Percentiles rank a stretch among this genome's conserved stretches.
phyloP scores from a whole-genome alignment of 2,888 invertebrate species.

The Amphipyra berbera region DNA sequence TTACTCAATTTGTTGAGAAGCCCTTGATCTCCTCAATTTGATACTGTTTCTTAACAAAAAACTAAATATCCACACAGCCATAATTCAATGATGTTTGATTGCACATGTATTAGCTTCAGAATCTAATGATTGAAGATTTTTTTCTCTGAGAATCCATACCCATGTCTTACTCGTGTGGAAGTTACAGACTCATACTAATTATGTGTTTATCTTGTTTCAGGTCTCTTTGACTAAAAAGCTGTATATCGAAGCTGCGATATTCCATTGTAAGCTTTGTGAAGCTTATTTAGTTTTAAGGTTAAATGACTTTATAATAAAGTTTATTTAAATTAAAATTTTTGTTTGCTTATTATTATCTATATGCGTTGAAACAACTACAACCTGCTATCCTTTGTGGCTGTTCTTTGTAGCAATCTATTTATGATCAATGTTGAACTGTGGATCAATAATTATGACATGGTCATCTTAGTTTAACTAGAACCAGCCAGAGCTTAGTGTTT shows the following conservation, averaged over 20 bases:
- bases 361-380: too few species aligned
- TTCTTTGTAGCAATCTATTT: too few species aligned
- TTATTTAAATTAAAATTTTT: slow-evolving; percentile 55
- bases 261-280: slow-evolving; percentile 85
- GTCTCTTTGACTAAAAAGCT: slow-evolving; percentile 93
- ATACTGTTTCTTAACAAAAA: too few species aligned
- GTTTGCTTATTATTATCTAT: neutral
- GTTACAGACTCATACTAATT: slow-evolving; percentile 7
- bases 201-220: slow-evolving; percentile 87
- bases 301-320: slow-evolving; percentile 81
- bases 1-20: too few species aligned
- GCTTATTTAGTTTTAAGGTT: slow-evolving; percentile 85
- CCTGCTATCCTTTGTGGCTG: too few species aligned
- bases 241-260: slow-evolving; percentile 81
- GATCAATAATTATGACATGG: too few species aligned
- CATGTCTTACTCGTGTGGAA: neutral
- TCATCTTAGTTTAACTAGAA: too few species aligned
- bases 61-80: too few species aligned
- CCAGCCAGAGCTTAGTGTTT: too few species aligned
- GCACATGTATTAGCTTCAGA: slow-evolving; percentile 91
- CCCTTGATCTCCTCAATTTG: too few species aligned
- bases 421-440: too few species aligned
- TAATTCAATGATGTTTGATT: slow-evolving; percentile 85
- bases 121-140: slow-evolving; percentile 74
- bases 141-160: slow-evolving; percentile 67